A percentile compares a stretch with the other conserved stretches of the same genome.
Conservation (phyloP, 2,113 vertebrate genomes). For the Echinops telfairi region DNA sequence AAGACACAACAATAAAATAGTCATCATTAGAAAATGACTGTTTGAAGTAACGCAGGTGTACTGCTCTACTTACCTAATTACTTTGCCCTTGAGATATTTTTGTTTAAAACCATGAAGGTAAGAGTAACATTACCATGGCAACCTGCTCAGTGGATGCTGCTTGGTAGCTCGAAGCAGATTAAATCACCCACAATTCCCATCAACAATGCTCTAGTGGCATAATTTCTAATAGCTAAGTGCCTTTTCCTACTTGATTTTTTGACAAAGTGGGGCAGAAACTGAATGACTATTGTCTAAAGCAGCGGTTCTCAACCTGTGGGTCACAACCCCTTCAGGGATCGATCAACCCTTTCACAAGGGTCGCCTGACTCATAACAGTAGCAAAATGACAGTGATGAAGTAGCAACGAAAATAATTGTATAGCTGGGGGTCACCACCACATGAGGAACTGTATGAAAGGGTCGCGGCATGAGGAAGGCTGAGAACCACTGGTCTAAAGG, state of each 20-base stretch:
- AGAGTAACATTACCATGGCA: slow-evolving; percentile 70
- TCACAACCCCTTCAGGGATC: too few relatives aligned
- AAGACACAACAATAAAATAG: neutral
- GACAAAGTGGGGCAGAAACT: neutral
- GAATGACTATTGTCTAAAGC: neutral
- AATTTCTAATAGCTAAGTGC: slow-evolving; percentile 37
- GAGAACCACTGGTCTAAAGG: neutral
- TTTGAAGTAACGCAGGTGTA: neutral
- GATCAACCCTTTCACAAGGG: too few relatives aligned
- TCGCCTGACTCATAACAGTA: too few relatives aligned
- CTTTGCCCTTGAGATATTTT: slow-evolving; percentile 75
- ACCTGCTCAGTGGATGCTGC: slow-evolving; percentile 50
- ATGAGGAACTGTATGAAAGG: too few relatives aligned
- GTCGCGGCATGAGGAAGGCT: too few relatives aligned
- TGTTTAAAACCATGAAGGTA: slow-evolving; percentile 61
- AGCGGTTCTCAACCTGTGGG: too few relatives aligned
- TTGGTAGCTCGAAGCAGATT: slow-evolving; percentile 39
- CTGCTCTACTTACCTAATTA: slow-evolving; percentile 80
- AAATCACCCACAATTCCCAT: slow-evolving; percentile 50
- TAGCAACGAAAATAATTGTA: too few relatives aligned
- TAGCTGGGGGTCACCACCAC: too few relatives aligned
- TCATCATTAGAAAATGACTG: slow-evolving; percentile 36
- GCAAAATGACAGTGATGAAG: too few relatives aligned
- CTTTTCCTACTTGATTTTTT: slow-evolving; percentile 51
- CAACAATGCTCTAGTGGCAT: slow-evolving; percentile 35